Conservation (phyloP, 2,113 vertebrate species). For the Ramphastos sulfuratus region DNA sequence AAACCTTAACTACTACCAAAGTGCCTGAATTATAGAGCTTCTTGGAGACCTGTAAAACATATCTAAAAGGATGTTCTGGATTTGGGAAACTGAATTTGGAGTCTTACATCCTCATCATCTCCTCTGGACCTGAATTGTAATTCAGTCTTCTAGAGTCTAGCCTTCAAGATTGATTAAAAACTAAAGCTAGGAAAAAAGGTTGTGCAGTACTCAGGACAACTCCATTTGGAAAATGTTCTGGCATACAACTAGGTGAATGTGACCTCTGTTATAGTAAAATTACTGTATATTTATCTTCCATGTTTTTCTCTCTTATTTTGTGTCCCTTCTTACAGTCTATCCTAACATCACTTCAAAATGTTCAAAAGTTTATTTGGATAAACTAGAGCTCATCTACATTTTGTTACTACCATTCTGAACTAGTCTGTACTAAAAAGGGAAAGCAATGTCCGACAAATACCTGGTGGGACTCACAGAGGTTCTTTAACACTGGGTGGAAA, state of each 20-base stretch:
- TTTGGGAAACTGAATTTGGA: neutral
- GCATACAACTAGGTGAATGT: neutral
- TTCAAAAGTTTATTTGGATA: neutral
- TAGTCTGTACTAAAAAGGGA: neutral
- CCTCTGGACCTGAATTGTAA: neutral
- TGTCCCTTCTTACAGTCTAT: neutral
- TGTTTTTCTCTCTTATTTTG: neutral
- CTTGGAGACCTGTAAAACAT: neutral
- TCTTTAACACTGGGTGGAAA: fast-evolving
- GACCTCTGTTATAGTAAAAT: neutral
- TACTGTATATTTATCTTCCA: neutral
- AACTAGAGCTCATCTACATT: neutral
- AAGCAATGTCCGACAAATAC: fast-evolving
- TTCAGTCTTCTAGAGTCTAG: neutral
- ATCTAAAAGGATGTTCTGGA: neutral
- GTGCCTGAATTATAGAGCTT: neutral
- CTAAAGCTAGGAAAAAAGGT: neutral
- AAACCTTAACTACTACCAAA: neutral
- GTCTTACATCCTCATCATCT: neutral
- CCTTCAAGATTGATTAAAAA: neutral
- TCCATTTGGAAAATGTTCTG: neutral
- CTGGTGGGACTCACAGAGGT: neutral
- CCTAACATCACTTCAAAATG: neutral
- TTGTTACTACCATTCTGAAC: neutral
- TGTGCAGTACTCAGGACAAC: fast-evolving